Conservation (phyloP, 2,888 invertebrate genomes). For the Hydraecia micacea region DNA sequence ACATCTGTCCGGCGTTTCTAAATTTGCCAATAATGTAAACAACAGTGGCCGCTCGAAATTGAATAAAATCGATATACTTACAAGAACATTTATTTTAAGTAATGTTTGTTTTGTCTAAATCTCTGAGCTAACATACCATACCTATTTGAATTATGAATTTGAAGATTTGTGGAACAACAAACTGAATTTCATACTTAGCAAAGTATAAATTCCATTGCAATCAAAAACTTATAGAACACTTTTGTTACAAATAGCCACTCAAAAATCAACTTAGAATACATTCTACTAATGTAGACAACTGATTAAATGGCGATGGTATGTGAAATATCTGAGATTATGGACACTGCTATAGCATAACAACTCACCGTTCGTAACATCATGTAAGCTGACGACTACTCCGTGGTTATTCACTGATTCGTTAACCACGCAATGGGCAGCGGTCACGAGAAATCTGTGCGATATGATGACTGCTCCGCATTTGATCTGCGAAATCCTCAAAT, state of each 20-base stretch:
- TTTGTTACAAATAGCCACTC: not conserved
- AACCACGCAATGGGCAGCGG: slow-evolving; percentile 90
- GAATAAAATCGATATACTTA: too few species aligned
- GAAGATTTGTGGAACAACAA: too few species aligned
- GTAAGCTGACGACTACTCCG: slow-evolving; percentile 89
- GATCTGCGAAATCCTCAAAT: slow-evolving; percentile 74
- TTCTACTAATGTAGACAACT: not conserved
- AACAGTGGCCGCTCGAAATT: too few species aligned
- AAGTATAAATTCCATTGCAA: too few species aligned
- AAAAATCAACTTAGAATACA: not conserved
- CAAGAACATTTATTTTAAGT: too few species aligned
- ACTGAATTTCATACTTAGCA: too few species aligned
- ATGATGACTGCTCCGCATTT: slow-evolving; percentile 90
- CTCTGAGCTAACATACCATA: not conserved
- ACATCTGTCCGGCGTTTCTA: too few species aligned
- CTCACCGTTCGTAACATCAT: slow-evolving; percentile 78
- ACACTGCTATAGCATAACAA: not conserved
- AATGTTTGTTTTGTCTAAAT: too few species aligned
- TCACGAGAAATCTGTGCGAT: slow-evolving; percentile 80
- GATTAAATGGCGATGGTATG: not conserved
- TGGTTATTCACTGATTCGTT: slow-evolving; percentile 73
- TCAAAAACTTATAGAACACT: too few species aligned
- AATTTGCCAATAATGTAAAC: too few species aligned
- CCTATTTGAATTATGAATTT: not conserved
- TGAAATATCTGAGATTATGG: not conserved